A percentile compares a stretch with the other conserved stretches of the same genome.
Evolutionary conservation across 2,888 invertebrate species (phyloP).

Genomic region (Ctenicera cuprea): DNA sequence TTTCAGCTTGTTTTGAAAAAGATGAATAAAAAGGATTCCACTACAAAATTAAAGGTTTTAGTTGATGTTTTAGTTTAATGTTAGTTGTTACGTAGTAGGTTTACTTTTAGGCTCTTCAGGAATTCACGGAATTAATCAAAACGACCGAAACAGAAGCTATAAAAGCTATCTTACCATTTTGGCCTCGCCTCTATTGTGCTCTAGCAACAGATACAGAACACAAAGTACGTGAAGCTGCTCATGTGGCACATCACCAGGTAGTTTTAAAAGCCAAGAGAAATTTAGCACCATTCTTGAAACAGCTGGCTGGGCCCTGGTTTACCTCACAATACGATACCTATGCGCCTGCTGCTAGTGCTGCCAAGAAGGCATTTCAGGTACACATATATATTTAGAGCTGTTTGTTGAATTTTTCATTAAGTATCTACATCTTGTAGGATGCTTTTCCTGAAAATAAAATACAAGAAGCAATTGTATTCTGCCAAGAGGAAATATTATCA

Average conservation of each 20-base stretch:
- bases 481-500: constrained; percentile 86
- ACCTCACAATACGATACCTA: constrained; percentile 90
- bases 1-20: constrained; percentile 89
- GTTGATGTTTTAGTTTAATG: background rate
- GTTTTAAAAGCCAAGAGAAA: constrained; percentile 82
- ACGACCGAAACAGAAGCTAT: constrained; percentile 80
- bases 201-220: constrained; percentile 88
- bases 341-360: constrained; percentile 87
- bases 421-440: constrained; percentile 72
- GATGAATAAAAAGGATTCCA: constrained; percentile 91
- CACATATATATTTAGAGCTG: too few species aligned
- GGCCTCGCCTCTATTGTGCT: constrained; percentile 87
- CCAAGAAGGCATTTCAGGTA: constrained; percentile 80
- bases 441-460: constrained; percentile 88
- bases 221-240: constrained; percentile 87
- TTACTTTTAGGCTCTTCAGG: constrained; percentile 82
- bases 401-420: constrained; percentile 22
- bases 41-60: constrained; percentile 89
- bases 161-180: constrained; percentile 84
- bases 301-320: constrained; percentile 89
- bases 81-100: background rate
- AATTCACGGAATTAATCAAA: constrained; percentile 83
- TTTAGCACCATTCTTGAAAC: constrained; percentile 86
- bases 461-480: constrained; percentile 86
- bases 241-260: constrained; percentile 83